phyloP scores from a whole-genome alignment of 2,888 invertebrate species.

The Graphium colonna region DNA sequence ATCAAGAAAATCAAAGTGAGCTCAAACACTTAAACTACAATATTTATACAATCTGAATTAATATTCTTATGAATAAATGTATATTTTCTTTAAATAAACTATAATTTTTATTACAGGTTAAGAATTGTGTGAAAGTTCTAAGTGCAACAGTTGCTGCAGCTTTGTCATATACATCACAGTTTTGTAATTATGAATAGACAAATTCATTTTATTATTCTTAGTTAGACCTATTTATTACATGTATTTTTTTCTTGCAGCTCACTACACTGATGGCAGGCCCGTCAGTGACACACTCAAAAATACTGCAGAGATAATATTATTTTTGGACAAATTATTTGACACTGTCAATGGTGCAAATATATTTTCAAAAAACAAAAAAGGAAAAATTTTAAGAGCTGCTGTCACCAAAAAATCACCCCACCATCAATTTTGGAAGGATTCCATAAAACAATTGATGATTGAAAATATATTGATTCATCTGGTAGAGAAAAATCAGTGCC shows the following conservation, averaged over 20 bases:
- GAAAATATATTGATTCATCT: conserved; percentile 21
- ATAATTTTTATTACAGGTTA: conserved; percentile 23
- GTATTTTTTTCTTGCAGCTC: conserved; percentile 11
- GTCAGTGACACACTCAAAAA: conserved; percentile 21
- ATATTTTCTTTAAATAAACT: too few species aligned
- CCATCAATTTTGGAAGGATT: conserved; percentile 22
- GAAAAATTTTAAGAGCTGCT: conserved; percentile 18
- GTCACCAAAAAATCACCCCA: conserved; percentile 13
- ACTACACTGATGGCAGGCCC: conserved; percentile 10
- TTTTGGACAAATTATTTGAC: conserved; percentile 25
- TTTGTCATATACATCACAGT: conserved; percentile 22
- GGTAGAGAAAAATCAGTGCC: conserved; percentile 23
- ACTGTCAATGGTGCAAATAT: conserved; percentile 18
- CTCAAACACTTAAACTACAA: too few species aligned
- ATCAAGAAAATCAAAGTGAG: conserved; percentile 14
- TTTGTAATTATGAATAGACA: too few species aligned
- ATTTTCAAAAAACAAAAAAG: conserved; percentile 14
- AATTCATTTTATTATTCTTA: too few species aligned
- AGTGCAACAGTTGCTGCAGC: conserved; percentile 23
- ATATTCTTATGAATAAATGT: too few species aligned
- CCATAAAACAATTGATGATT: conserved; percentile 14
- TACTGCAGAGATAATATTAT: conserved; percentile 18
- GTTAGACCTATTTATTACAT: too few species aligned
- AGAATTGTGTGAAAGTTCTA: conserved; percentile 25
- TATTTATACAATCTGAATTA: too few species aligned